Percentiles rank a stretch among this genome's conserved stretches.
phyloP scores from a whole-genome alignment of 2,113 vertebrate genomes.

The Scomber colias region DNA sequence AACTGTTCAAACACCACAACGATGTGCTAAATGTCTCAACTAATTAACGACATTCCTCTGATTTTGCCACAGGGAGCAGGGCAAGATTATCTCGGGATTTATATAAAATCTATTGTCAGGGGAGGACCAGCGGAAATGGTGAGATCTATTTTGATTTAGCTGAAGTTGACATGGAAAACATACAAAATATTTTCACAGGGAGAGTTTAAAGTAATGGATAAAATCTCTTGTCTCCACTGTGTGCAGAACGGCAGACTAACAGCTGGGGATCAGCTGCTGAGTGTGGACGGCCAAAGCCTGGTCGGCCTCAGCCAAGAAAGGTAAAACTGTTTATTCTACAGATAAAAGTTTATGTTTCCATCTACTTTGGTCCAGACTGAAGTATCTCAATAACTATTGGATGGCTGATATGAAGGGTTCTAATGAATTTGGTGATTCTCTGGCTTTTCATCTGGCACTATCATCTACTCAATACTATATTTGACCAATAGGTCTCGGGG shows the following conservation, averaged over 20 bases:
- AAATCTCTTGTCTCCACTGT: not conserved
- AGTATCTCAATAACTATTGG: too few relatives aligned
- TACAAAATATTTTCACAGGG: not conserved
- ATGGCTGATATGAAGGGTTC: too few relatives aligned
- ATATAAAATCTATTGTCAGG: conserved; percentile 93
- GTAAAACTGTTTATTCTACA: conserved; percentile 72
- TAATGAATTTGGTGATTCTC: too few relatives aligned
- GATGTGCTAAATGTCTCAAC: not conserved
- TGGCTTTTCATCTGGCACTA: too few relatives aligned
- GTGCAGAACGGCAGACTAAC: conserved; percentile 89
- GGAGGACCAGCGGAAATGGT: conserved; percentile 94
- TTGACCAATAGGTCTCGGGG: too few relatives aligned
- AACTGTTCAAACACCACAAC: not conserved
- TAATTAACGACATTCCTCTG: not conserved
- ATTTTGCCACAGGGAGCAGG: conserved; percentile 87
- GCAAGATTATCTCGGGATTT: conserved; percentile 92
- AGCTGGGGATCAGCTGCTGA: conserved; percentile 93
- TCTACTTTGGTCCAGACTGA: too few relatives aligned
- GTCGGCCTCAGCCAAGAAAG: conserved; percentile 94
- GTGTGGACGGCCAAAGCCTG: conserved; percentile 92
- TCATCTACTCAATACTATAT: too few relatives aligned
- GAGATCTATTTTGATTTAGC: conserved; percentile 41
- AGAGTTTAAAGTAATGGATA: not conserved
- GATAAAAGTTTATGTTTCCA: not conserved
- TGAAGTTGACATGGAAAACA: not conserved